These are phyloP conservation scores for Anoplopoma fimbria DNA, from an alignment of 2,113 vertebrate species.

Conservation along the genomic window DNA sequence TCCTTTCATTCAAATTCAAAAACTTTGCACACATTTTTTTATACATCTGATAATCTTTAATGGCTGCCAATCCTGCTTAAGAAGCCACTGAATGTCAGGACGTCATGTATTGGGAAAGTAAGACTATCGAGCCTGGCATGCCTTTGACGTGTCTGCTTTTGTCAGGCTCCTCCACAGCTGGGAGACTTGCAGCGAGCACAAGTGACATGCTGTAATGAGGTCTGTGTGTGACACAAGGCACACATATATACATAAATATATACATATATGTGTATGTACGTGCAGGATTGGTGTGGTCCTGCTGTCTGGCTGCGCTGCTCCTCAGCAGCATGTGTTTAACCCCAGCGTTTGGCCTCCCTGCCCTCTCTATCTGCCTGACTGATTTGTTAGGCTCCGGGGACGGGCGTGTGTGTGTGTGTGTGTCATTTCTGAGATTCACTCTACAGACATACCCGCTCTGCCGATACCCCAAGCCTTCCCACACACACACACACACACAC, in stretches of 20 bases:
- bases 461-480: constrained; percentile 36
- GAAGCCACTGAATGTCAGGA: constrained; percentile 47
- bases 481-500: constrained; percentile 4
- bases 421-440: constrained; percentile 47
- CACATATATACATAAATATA: constrained; percentile 18
- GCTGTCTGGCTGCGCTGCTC: constrained; percentile 57
- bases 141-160: constrained; percentile 64
- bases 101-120: constrained; percentile 42
- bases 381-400: constrained; percentile 80
- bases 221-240: constrained; percentile 57
- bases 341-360: constrained; percentile 76
- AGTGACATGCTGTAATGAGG: constrained; percentile 75
- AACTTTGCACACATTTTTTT: constrained; percentile 23
- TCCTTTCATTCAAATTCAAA: constrained; percentile 16
- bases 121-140: constrained; percentile 59
- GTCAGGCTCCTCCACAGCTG: constrained; percentile 69
- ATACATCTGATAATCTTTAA: constrained; percentile 40
- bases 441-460: constrained; percentile 39
- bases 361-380: constrained; percentile 78
- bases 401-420: constrained; percentile 17
- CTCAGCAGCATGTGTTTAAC: constrained; percentile 78
- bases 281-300: constrained; percentile 55
- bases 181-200: constrained; percentile 62
- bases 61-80: constrained; percentile 38
- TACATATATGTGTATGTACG: neutral